Evolutionary conservation across 2,113 vertebrate species (phyloP), one percentile per base, ranked within the genome.

Genomic region (Bos indicus): DNA sequence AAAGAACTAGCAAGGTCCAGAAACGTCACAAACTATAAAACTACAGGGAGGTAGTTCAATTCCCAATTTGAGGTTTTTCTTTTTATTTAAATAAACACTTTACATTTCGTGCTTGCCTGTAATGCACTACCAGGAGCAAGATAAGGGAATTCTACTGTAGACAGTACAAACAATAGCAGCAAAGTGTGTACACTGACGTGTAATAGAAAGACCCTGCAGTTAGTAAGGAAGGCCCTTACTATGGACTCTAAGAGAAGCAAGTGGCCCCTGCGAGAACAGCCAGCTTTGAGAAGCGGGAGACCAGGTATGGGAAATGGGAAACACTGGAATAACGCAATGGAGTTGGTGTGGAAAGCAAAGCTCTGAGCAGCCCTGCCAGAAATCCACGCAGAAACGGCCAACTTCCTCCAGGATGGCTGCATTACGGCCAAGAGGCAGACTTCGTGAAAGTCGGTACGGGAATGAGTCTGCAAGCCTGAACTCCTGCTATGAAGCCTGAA

Each of bases 81-180:
- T 98, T 99, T 99, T 99, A 99, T 99, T 99, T 99, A 99, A 99
- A 99, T 99, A 99, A 99, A 99, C 99, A 99, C 99, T 99, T 99
- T 99, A 99, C 99, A 99, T 99, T 99, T 99, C 99, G 99, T 99
- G 99, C 99, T 99, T 99, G 99, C 99, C 99, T 99, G 99, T 99
- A 99, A 99, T 99, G 99, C 99, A 99, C 99, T 99, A 99, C 98
- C 99, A 99, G 99, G 99, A 99, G 98, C 99, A 99, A 99, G 99
- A 98, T 98, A 98, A 99, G 99, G 99, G 99, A 98, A 98, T 97
- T 99, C 99, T 99, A 99, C 99, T 99, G 99, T 98, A 98, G 99
- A 99, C 99, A 98, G 99, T 99, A 99, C 98, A 99, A 99, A 99
- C 99, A 99, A 99, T 99, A 99, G 99, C 99, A 99, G 99, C 99